phyloP scores from a whole-genome alignment of 2,113 vertebrate species.

The Esox niger region DNA sequence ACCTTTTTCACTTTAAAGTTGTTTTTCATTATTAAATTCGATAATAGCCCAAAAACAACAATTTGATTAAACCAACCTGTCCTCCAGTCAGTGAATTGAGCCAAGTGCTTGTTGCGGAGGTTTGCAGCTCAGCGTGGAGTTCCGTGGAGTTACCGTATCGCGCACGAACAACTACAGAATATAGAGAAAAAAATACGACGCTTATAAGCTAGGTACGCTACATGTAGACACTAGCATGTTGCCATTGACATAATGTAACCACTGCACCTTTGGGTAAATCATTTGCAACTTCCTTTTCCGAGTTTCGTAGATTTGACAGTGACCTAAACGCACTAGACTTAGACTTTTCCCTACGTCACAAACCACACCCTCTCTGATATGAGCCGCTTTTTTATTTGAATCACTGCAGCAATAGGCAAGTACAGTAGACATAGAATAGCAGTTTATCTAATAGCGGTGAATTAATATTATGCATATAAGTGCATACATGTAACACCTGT shows the following conservation, averaged over 20 bases:
- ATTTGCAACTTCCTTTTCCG: slow-evolving; percentile 1
- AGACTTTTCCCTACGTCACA: slow-evolving; percentile 42
- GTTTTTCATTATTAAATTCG: not conserved
- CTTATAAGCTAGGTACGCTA: too few species aligned
- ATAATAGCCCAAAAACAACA: not conserved
- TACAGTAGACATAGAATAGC: not conserved
- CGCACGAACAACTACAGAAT: not conserved
- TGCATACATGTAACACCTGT: too few species aligned
- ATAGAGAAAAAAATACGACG: not conserved
- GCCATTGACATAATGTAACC: not conserved
- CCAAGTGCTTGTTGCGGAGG: not conserved
- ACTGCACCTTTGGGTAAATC: not conserved
- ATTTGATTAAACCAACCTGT: not conserved
- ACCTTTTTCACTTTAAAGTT: not conserved
- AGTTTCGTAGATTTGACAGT: not conserved
- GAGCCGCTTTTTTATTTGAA: slow-evolving; percentile 3
- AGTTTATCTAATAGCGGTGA: too few species aligned
- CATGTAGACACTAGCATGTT: not conserved
- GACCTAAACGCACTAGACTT: slow-evolving; percentile 17
- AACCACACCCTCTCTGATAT: slow-evolving; percentile 39
- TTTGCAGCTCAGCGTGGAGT: not conserved
- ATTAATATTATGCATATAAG: too few species aligned
- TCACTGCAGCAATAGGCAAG: not conserved
- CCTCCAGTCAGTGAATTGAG: not conserved
- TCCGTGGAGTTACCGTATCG: not conserved